These are phyloP conservation scores for Epizoanthus illoricatus DNA, from an alignment of 92 coral and sea anemone species.

Conservation along the genomic window DNA sequence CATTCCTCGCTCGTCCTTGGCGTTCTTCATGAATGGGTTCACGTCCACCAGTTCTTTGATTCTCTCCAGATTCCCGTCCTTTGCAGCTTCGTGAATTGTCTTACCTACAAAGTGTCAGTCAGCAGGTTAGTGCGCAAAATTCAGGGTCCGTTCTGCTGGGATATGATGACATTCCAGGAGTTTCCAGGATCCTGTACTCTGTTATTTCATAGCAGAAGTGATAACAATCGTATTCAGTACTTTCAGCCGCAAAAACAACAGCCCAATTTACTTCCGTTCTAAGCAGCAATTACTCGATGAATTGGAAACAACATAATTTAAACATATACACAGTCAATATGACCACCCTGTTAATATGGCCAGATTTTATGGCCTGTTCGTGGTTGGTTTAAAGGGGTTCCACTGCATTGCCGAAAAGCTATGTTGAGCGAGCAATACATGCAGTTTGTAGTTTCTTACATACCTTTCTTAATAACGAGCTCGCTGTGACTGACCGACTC, in stretches of 20 bases:
- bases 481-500: constrained; percentile 80
- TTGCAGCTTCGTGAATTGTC: constrained; percentile 91
- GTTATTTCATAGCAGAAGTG: too few species aligned
- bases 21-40: constrained; percentile 82
- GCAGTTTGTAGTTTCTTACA: neutral
- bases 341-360: too few species aligned
- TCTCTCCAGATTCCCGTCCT: constrained; percentile 78
- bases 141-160: neutral
- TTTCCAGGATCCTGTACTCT: too few species aligned
- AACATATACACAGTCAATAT: too few species aligned
- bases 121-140: too few species aligned
- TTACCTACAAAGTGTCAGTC: constrained; percentile 53
- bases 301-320: too few species aligned
- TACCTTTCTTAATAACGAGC: constrained; percentile 66
- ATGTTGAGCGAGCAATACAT: neutral
- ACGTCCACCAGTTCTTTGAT: constrained; percentile 82
- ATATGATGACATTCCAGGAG: too few species aligned
- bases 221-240: too few species aligned
- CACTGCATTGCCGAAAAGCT: too few species aligned
- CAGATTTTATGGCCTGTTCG: too few species aligned
- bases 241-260: too few species aligned
- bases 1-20: constrained; percentile 90
- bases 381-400: too few species aligned
- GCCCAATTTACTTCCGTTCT: neutral
- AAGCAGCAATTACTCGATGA: neutral